Percentiles rank a stretch among this genome's conserved stretches.
These are phyloP conservation scores for Ridgeia piscesae DNA, from an alignment of 1,140 invertebrate species.

Conservation along the genomic window DNA sequence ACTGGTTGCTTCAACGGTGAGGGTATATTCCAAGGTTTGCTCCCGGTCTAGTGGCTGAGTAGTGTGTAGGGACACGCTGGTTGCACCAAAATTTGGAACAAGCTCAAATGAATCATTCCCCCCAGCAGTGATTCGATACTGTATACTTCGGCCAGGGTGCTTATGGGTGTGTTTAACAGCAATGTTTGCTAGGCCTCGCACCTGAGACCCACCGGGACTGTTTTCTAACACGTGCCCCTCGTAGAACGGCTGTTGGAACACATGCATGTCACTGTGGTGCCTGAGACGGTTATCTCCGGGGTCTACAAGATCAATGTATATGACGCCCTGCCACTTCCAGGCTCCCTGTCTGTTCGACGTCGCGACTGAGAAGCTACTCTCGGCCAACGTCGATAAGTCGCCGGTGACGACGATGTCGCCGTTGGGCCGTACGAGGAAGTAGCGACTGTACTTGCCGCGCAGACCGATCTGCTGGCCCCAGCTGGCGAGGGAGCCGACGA, in stretches of 20 bases:
- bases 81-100: neutral
- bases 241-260: neutral
- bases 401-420: neutral
- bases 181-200: neutral
- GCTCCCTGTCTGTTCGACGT: neutral
- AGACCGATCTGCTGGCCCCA: conserved; percentile 3
- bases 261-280: neutral
- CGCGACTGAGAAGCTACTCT: neutral
- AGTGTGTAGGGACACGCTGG: neutral
- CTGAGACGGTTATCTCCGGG: neutral
- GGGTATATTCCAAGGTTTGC: neutral
- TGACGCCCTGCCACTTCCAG: neutral
- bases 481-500: neutral
- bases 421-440: neutral
- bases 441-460: neutral
- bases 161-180: neutral
- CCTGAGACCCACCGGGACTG: neutral
- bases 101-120: neutral
- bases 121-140: neutral
- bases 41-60: neutral
- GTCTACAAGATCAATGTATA: neutral
- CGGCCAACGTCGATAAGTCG: neutral
- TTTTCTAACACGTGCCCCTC: conserved; percentile 14
- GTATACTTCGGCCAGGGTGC: neutral
- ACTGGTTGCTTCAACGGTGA: neutral